Evolutionary conservation across 2,113 vertebrate genomes (phyloP).

Genomic region (Oostethus manadensis): DNA sequence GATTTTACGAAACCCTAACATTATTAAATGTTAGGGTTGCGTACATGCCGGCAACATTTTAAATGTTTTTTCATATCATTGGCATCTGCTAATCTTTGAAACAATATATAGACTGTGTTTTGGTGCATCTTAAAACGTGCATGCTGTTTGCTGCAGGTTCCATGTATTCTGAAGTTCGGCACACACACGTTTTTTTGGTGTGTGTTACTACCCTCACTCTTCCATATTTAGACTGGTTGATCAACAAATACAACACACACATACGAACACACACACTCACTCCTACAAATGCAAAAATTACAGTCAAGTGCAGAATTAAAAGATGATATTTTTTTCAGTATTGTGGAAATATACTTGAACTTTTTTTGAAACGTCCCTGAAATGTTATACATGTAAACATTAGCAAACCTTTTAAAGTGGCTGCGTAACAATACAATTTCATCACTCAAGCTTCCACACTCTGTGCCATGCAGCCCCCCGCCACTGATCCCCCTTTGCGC

Average conservation of each 20-base stretch:
- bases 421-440: not conserved
- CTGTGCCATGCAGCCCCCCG: not conserved
- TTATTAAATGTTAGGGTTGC: not conserved
- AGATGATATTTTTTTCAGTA: no score
- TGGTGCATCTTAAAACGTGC: conserved; percentile 26
- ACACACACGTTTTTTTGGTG: conserved; percentile 30
- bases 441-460: not conserved
- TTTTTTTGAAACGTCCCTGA: no score
- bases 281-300: not conserved
- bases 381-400: no score
- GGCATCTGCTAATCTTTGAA: not conserved
- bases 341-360: no score
- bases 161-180: conserved; percentile 44
- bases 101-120: no score
- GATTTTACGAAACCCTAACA: conserved; percentile 46
- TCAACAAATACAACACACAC: conserved; percentile 36
- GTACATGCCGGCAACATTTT: not conserved
- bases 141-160: conserved; percentile 1
- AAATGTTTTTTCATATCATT: not conserved
- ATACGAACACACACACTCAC: conserved; percentile 9
- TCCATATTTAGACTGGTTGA: conserved; percentile 61
- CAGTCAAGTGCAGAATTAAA: not conserved
- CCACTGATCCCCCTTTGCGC: conserved; percentile 9
- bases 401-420: not conserved
- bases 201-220: conserved; percentile 19